Conservation (phyloP, 2,113 vertebrate species). For the Austrofundulus limnaeus region DNA sequence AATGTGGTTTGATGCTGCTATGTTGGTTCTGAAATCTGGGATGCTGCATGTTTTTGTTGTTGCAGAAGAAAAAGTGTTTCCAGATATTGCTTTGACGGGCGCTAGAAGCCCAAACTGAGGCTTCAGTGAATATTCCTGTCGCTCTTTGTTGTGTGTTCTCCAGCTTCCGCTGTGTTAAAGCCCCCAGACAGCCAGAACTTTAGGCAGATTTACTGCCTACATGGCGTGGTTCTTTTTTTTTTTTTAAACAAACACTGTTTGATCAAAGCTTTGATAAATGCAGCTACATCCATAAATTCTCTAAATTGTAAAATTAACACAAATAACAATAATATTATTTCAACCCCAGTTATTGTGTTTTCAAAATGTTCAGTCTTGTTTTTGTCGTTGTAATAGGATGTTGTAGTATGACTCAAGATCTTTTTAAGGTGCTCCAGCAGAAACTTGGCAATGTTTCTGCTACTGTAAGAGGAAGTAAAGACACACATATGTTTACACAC, state of each 20-base stretch:
- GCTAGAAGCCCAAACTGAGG: conserved; percentile 59
- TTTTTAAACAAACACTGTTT: conserved; percentile 39
- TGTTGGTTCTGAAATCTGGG: conserved; percentile 62
- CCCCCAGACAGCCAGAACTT: conserved; percentile 31
- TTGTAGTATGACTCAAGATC: conserved; percentile 47
- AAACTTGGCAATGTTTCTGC: conserved; percentile 27
- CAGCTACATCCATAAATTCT: conserved; percentile 3
- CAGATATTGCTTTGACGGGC: conserved; percentile 73
- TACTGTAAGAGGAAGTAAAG: conserved; percentile 6
- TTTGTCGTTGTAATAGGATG: too few species aligned
- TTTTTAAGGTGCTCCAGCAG: conserved; percentile 36
- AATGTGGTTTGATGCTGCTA: conserved; percentile 64
- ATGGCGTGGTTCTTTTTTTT: conserved; percentile 36
- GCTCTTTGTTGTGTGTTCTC: conserved; percentile 64
- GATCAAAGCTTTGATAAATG: conserved; percentile 3
- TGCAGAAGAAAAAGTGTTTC: conserved; percentile 71
- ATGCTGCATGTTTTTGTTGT: conserved; percentile 64
- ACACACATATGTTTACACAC: not conserved
- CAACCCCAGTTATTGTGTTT: conserved; percentile 10
- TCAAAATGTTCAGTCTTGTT: too few species aligned
- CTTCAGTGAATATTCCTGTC: conserved; percentile 62
- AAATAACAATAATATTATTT: not conserved
- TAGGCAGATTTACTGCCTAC: conserved; percentile 37
- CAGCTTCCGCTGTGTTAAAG: conserved; percentile 34
- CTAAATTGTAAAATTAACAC: not conserved